These are phyloP conservation scores for Acrossocheilus wenchowensis DNA, from an alignment of 2,797 vertebrate genomes.

Conservation along the genomic window DNA sequence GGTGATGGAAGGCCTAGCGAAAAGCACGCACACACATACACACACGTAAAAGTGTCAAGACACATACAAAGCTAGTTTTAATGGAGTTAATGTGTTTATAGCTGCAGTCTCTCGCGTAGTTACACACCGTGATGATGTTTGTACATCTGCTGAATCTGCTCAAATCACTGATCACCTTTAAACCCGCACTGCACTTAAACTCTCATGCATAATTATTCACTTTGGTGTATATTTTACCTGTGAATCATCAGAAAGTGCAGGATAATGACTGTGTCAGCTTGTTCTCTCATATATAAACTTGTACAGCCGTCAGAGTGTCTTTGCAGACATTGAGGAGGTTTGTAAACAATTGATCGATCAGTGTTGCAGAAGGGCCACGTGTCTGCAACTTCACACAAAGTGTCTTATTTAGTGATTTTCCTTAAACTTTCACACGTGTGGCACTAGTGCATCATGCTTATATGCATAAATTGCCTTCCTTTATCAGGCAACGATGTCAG, in stretches of 20 bases:
- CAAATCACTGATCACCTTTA: slow-evolving; percentile 7
- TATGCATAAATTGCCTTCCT: neutral
- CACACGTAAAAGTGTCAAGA: slow-evolving; percentile 41
- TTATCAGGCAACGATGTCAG: neutral
- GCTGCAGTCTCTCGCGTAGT: neutral
- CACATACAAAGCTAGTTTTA: slow-evolving; percentile 3
- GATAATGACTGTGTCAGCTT: neutral
- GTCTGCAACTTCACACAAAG: slow-evolving; percentile 42
- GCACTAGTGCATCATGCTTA: neutral
- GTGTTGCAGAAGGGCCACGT: slow-evolving; percentile 48
- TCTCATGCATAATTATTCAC: neutral
- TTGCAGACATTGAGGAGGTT: neutral
- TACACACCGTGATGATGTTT: slow-evolving; percentile 1
- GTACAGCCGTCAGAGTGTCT: neutral
- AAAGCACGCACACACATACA: slow-evolving; percentile 19
- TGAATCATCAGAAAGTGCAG: neutral
- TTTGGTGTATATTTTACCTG: neutral
- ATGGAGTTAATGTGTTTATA: neutral
- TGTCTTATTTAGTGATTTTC: slow-evolving; percentile 10
- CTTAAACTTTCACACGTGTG: neutral
- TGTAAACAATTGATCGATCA: slow-evolving; percentile 55
- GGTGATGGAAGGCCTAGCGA: slow-evolving; percentile 83
- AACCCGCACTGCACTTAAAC: neutral
- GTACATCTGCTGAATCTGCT: neutral
- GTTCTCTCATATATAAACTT: neutral